Evolutionary conservation across 2,797 vertebrate genomes (phyloP).

Genomic region (Borostomias antarcticus): DNA sequence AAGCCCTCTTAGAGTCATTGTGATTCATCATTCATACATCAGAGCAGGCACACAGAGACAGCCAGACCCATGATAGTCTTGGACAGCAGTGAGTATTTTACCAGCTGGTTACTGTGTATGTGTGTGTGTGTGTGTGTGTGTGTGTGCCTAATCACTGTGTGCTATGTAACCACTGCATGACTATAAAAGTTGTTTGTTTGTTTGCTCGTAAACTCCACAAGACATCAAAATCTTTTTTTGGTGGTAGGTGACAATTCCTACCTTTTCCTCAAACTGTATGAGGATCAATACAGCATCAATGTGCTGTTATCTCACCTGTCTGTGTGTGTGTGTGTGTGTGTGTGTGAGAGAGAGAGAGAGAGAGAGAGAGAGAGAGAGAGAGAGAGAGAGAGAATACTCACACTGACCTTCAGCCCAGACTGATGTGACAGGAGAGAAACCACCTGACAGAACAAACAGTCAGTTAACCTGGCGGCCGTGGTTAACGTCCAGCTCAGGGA

Average conservation of each 20-base stretch:
- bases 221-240: too few species aligned
- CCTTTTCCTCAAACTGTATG: too few species aligned
- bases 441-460: constrained; percentile 47
- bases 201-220: too few species aligned
- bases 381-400: not conserved
- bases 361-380: not conserved
- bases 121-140: constrained; percentile 2
- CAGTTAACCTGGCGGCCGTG: constrained; percentile 34
- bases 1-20: constrained; percentile 26
- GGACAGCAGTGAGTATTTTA: not conserved
- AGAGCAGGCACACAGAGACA: not conserved
- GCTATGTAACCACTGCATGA: too few species aligned
- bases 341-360: not conserved
- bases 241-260: too few species aligned
- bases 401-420: constrained; percentile 42
- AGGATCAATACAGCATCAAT: too few species aligned
- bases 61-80: not conserved
- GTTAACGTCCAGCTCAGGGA: constrained; percentile 22
- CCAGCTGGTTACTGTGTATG: not conserved
- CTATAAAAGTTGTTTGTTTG: too few species aligned
- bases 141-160: not conserved
- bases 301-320: too few species aligned
- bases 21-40: constrained; percentile 36
- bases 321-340: not conserved
- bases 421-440: constrained; percentile 33